Conservation (phyloP, 1,140 invertebrate genomes). For the Pogonomyrmex californicus region DNA sequence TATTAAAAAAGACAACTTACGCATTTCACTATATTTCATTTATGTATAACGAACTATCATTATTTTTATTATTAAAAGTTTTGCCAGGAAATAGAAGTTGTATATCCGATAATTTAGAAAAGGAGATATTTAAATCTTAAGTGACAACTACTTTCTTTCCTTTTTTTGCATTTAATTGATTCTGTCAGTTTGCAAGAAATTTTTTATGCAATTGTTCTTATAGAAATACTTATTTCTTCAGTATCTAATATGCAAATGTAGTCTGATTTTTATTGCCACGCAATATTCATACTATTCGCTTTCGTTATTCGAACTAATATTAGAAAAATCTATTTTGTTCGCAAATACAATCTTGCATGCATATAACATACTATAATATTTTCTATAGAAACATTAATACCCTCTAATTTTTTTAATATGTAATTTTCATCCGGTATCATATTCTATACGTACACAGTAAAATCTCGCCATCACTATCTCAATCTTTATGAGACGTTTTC, state of each 20-base stretch:
- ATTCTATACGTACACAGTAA: neutral
- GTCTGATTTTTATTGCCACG: neutral
- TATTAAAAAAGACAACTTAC: neutral
- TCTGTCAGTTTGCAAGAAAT: conserved; percentile 2
- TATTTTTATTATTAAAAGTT: neutral
- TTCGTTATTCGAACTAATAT: neutral
- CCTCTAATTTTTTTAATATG: neutral
- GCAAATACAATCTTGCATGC: conserved; percentile 50
- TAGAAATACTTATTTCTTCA: neutral
- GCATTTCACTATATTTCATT: neutral
- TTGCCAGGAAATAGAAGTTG: neutral
- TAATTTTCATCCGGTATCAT: neutral
- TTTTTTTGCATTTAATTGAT: conserved; percentile 9
- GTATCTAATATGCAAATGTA: neutral
- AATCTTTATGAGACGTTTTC: conserved; percentile 3
- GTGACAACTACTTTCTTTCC: neutral
- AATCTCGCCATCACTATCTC: neutral
- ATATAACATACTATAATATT: neutral
- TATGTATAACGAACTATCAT: neutral
- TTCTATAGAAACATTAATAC: conserved; percentile 12
- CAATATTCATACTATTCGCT: neutral
- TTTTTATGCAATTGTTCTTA: neutral
- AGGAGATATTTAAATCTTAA: neutral
- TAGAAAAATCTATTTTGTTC: conserved; percentile 10
- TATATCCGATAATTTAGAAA: neutral